phyloP scores from a whole-genome alignment of 2,113 vertebrate genomes.

The Mandrillus leucophaeus region DNA sequence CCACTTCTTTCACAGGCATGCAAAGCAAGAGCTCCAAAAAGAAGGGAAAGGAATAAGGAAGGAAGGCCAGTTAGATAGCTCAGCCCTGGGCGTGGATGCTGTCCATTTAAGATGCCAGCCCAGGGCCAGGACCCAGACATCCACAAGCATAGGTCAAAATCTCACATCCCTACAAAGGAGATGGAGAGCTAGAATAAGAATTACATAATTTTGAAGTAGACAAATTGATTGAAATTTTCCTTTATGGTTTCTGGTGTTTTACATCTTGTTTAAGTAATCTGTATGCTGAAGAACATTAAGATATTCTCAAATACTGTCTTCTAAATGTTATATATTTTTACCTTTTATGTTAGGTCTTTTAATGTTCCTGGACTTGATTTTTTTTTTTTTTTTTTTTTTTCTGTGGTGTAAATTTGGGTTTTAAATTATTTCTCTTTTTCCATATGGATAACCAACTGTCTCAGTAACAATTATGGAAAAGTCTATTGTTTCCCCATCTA shows the following conservation, averaged over 20 bases:
- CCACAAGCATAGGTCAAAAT: neutral
- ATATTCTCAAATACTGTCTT: conserved; percentile 37
- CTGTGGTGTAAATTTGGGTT: neutral
- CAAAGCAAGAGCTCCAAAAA: neutral
- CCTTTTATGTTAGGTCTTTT: conserved; percentile 10
- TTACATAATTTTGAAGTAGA: neutral
- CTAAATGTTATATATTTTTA: neutral
- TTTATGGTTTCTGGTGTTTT: neutral
- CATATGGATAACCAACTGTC: neutral
- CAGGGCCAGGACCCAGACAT: neutral
- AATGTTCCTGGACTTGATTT: neutral
- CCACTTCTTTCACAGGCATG: neutral
- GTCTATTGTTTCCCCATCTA: neutral
- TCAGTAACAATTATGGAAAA: conserved; percentile 28
- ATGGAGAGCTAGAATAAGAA: neutral
- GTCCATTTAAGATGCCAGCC: neutral
- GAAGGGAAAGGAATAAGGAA: neutral
- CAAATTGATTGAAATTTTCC: neutral
- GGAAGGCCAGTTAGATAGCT: neutral
- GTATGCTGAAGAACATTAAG: neutral
- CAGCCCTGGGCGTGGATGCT: neutral
- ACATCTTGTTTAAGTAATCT: neutral
- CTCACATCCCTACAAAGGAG: neutral
- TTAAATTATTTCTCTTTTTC: conserved; percentile 41
- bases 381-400: conserved; percentile 3